Evolutionary conservation across 2,888 invertebrate genomes (phyloP).

Genomic region (Psococerastis gibbosa): DNA sequence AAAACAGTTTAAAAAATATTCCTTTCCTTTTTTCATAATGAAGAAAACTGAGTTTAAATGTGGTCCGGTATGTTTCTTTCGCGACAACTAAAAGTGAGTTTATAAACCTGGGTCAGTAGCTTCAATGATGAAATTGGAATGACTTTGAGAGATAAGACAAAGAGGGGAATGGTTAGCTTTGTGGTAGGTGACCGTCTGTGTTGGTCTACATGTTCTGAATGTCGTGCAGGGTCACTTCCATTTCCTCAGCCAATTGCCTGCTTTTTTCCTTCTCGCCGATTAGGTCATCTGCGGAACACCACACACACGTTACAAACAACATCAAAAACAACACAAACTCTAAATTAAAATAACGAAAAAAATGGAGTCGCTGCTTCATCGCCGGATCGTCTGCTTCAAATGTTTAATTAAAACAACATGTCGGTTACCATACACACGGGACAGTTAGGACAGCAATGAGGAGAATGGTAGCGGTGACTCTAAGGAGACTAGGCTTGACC

Average conservation of each 20-base stretch:
- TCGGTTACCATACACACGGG: no score
- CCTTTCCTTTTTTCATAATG: no score
- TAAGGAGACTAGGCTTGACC: no score
- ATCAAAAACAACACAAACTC: conserved; percentile 12
- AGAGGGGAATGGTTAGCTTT: conserved; percentile 11
- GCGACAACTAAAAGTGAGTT: conserved; percentile 15
- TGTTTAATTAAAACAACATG: no score
- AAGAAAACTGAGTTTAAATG: no score
- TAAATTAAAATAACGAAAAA: conserved; percentile 14
- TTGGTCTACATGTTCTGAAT: conserved; percentile 89
- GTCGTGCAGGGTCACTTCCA: conserved; percentile 97
- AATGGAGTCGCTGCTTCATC: no score
- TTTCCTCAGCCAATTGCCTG: conserved; percentile 91
- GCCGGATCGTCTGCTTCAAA: no score
- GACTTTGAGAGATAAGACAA: conserved; percentile 6
- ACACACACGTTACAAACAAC: conserved; percentile 15
- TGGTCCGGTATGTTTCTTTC: no score
- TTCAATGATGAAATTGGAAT: conserved; percentile 14
- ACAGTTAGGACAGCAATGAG: no score
- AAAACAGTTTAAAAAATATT: no score
- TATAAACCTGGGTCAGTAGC: no score
- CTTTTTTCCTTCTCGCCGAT: conserved; percentile 87
- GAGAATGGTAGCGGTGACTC: no score
- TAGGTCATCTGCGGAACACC: conserved; percentile 73
- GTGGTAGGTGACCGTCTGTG: conserved; percentile 17